Base-by-base conservation (phyloP, 1,140 invertebrate species). In the Dufourea novaeangliae region DNA sequence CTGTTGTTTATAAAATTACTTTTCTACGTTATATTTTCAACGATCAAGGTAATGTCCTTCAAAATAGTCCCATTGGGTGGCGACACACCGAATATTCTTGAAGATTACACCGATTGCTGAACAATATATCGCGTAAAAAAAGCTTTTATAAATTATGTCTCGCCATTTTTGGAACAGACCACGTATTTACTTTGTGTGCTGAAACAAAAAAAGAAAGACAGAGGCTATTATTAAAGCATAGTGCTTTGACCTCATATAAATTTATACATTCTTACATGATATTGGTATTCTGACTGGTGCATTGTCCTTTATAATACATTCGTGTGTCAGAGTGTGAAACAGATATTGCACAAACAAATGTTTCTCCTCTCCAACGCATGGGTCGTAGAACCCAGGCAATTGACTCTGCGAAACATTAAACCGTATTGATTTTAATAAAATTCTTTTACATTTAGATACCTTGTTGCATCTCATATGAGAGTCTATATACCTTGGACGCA, bases 311-410 rank as follows among this genome's bases (percentile, higher is more conserved):
- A 98, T 92, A n/a, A 96, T 95, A 84, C 97, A 95, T 88, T 96
- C 94, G 90, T 98, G 96, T 8, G 94, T 92, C 86, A 95, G 94
- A 89, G 95, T 95, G 84, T 96, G 95, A 92, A 97, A 99, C 84
- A 95, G 94, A 90, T 99, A 99, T 85, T 97, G 95, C 73, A 99
- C 94, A 46, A 95, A 95, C 32, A 99, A 92, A 77, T 94, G 94
- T 91, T 99, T 99, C 8, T 97, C 96, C 83, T 99, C 98, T 4
- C 98, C 97, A 22, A 98, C 94, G 88, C 97, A 98, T 0, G 98
- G 98, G 92, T 99, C 98, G 92, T 97, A 99, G 92, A 99, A 99
- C 34, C 98, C 98, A 44, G 98, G 97, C 64, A 99, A 92, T 89
- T 98, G 97, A 89, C 96, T 96, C 98, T 99, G 91, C 57, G 94